Base-by-base conservation (phyloP, 2,797 vertebrate genomes). In the Melanotaenia boesemani region DNA sequence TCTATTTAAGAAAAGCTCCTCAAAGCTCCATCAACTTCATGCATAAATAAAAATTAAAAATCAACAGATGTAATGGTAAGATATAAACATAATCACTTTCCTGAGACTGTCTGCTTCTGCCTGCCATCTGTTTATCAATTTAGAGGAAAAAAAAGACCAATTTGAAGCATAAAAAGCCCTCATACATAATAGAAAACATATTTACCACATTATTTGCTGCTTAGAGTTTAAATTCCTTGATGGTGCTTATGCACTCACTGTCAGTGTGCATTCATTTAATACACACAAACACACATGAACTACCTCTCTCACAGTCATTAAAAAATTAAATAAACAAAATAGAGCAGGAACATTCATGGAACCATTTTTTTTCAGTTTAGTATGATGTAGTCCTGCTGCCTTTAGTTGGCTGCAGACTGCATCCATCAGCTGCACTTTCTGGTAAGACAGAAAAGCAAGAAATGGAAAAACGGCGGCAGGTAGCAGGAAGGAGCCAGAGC, bases 61-160 rank as follows among this genome's bases (percentile, higher is more conserved):
- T 81, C 63, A 80, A 69, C 81, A 76, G 79, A 88, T 78, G 81
- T 68, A 34, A 77, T 36, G 5, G 48, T 18, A 15, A 64, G 81
- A 86, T 79, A 80, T 6, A 10, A 39, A 62, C 58, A 0, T 83
- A 78, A 85, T 81, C 68, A 56, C 55, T 75, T 78, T 37, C 57
- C 36, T n/a, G 20, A 73, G 56, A 67, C 44, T 59, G 55, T 61
- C 34, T 70, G 64, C 66, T 26, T 16, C 11, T 65, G 22, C 2
- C 24, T 63, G 26, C 26, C 48, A 57, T 63, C 36, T 60, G 30
- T 50, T 69, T 0, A 0, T 65, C 52, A 63, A 34, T 48, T 77
- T 67, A 15, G 12, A 13, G 22, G 5, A 13, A 46, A 62, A 52
- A 18, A n/a, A 12, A 36, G 28, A 65, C 56, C 30, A 57, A 44